These are phyloP conservation scores for Xyliphius kryptos DNA, from an alignment of 2,113 vertebrate species.

Conservation along the genomic window DNA sequence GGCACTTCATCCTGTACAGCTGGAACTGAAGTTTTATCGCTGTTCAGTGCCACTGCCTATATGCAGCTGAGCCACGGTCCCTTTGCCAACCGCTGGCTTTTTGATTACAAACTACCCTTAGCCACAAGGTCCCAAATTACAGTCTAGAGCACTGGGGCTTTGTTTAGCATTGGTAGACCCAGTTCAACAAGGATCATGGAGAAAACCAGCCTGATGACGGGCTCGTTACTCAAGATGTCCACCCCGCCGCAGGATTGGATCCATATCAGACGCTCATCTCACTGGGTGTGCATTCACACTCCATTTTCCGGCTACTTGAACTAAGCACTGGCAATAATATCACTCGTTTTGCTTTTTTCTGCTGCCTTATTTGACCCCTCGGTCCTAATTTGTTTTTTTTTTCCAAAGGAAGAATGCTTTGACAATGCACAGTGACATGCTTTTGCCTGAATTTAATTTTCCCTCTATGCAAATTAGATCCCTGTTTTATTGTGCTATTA, in stretches of 20 bases:
- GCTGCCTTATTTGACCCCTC: conserved; percentile 43
- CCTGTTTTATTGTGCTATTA: too few relatives aligned
- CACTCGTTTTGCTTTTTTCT: conserved; percentile 35
- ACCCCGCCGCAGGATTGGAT: conserved; percentile 17
- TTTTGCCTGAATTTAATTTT: conserved; percentile 25
- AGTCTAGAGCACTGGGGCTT: conserved; percentile 34
- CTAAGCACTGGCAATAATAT: conserved; percentile 50
- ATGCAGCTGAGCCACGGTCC: conserved; percentile 32
- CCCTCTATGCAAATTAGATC: too few relatives aligned
- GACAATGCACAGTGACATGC: background rate
- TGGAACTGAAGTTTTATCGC: conserved; percentile 26
- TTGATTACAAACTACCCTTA: conserved; percentile 39
- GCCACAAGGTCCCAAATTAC: conserved; percentile 39
- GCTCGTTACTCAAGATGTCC: conserved; percentile 22
- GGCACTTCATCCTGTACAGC: conserved; percentile 37
- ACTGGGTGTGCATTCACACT: conserved; percentile 2
- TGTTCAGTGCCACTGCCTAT: conserved; percentile 33
- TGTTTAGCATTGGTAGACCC: conserved; percentile 34
- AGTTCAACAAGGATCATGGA: conserved; percentile 20
- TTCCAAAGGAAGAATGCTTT: conserved; percentile 25
- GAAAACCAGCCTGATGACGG: conserved; percentile 22
- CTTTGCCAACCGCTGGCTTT: conserved; percentile 27
- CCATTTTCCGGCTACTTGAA: conserved; percentile 31
- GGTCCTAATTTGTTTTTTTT: conserved; percentile 21
- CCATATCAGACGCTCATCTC: conserved; percentile 6